These are phyloP conservation scores for Oreochromis spilurus DNA, from an alignment of 2,113 vertebrate genomes.

Conservation along the genomic window DNA sequence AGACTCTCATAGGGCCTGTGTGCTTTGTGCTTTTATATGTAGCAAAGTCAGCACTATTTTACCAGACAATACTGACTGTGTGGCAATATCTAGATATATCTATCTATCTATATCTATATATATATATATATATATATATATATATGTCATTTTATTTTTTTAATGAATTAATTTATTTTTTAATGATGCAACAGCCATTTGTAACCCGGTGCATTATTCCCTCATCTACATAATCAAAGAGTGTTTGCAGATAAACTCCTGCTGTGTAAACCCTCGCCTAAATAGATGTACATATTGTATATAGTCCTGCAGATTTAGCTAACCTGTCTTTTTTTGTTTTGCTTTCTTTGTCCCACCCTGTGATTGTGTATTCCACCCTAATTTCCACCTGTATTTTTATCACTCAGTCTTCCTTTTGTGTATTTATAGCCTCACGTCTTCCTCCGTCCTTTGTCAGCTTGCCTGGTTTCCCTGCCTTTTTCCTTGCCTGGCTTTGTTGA, in stretches of 20 bases:
- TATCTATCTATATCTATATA: too few relatives aligned
- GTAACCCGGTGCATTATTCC: background rate
- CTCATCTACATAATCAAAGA: background rate
- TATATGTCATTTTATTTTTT: background rate
- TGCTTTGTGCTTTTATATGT: background rate
- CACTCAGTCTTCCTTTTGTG: background rate
- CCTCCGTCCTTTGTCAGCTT: background rate
- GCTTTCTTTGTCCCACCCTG: background rate
- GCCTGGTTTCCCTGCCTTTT: background rate
- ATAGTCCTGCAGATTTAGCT: background rate
- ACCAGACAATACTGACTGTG: background rate
- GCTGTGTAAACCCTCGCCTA: background rate
- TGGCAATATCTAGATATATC: background rate
- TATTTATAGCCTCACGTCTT: background rate
- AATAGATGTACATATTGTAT: background rate
- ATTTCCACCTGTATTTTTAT: background rate
- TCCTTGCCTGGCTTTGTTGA: background rate
- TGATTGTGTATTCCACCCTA: background rate
- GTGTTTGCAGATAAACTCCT: background rate
- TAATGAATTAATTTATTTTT: too few relatives aligned
- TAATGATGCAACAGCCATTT: background rate
- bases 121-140: accelerated
- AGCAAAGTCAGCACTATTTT: conserved; percentile 1
- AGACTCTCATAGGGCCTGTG: conserved; percentile 5
- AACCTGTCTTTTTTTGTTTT: background rate